Evolutionary conservation across 2,113 vertebrate species (phyloP).

Genomic region (Semicossyphus pulcher): DNA sequence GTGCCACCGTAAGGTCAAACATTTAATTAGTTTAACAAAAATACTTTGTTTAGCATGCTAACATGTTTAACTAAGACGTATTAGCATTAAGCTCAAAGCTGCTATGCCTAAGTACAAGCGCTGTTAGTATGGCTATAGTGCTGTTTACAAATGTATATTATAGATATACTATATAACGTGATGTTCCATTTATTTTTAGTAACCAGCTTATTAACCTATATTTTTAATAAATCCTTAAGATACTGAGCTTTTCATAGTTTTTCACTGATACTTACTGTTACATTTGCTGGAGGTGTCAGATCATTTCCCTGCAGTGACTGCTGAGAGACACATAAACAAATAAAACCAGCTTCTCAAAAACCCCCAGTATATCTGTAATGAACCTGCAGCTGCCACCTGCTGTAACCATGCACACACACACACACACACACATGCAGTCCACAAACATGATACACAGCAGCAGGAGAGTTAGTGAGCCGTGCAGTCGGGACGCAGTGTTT

Average conservation of each 20-base stretch:
- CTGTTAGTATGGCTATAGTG: too few relatives aligned
- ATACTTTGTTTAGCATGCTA: too few relatives aligned
- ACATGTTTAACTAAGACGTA: too few relatives aligned
- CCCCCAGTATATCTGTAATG: slow-evolving; percentile 6
- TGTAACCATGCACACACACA: slow-evolving; percentile 2
- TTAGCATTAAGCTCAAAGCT: too few relatives aligned
- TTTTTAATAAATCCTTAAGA: neutral
- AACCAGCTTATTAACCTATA: too few relatives aligned
- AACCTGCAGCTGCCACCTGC: slow-evolving; percentile 46
- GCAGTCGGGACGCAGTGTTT: slow-evolving; percentile 59
- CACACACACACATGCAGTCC: neutral
- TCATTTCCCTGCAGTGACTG: slow-evolving; percentile 11
- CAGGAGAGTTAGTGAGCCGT: slow-evolving; percentile 44
- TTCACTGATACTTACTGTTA: neutral
- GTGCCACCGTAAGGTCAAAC: too few relatives aligned
- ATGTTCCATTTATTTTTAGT: too few relatives aligned
- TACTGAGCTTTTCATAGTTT: neutral
- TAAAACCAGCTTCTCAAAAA: slow-evolving; percentile 34
- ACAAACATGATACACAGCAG: slow-evolving; percentile 35
- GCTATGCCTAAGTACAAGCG: too few relatives aligned
- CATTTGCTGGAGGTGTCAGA: slow-evolving; percentile 8
- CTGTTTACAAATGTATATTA: too few relatives aligned
- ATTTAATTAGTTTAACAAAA: too few relatives aligned
- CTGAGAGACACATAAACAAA: slow-evolving; percentile 2
- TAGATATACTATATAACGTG: too few relatives aligned